Base-by-base conservation (phyloP, 1,140 invertebrate species). In the Bicyclus anynana region DNA sequence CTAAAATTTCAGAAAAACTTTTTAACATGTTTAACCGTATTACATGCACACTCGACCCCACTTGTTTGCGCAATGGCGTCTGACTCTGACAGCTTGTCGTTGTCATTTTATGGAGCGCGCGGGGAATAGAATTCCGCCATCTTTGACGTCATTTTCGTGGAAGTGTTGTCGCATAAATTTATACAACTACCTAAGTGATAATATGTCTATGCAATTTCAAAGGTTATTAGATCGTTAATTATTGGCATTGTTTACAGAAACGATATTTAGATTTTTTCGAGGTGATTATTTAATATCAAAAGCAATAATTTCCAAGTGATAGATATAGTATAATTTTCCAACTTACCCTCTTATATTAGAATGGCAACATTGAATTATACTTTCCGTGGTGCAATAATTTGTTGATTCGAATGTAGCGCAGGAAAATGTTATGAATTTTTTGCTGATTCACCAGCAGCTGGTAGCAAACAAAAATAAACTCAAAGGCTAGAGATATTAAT, bases 21-120 rank as follows among this genome's bases (percentile, higher is more conserved):
- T 84, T 89, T 89, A 89, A 88, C 87, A 89, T 89, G 85, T 88
- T 89, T 89, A 86, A 87, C 77, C 72, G 86, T 84, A 76, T 82
- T 80, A 71, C 85, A 86, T 86, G 84, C 84, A 87, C 84, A 81
- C 82, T 76, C 69, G 62, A 84, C 84, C 80, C 69, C 75, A 74
- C 81, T 78, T 71, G 65, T 80, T 75, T 80, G 76, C 78, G 83
- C 81, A 82, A 84, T 87, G 80, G 61, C 67, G 70, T 51, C 61
- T 68, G 57, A 66, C 68, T 51, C 61, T 68, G 57, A 66, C 68
- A 71, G 53, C 48, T 54, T 85, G 82, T 81, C 76, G 67, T 61
- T 58, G 37, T 40, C 20, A 49, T 27, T 53, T 14, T 51, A 38
- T 16, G 10, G 44, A 3, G 40, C 12, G 54, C 54, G 47, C 59